Conservation (phyloP, 1,140 invertebrate genomes). For the Cydia fagiglandana region DNA sequence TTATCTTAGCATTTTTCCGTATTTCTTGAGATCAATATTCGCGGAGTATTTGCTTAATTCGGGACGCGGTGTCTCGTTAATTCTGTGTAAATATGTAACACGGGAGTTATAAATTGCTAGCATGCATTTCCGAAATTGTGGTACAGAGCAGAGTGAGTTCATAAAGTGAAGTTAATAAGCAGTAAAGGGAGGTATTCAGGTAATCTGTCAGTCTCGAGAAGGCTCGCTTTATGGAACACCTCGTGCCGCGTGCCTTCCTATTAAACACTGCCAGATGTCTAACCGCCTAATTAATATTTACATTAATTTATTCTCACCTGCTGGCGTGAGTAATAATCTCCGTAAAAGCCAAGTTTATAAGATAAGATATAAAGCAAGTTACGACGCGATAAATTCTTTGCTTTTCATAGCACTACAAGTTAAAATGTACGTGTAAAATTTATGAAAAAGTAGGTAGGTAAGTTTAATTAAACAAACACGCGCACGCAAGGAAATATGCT, state of each 20-base stretch:
- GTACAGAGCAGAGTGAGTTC: conserved; percentile 27
- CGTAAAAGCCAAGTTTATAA: conserved; percentile 19
- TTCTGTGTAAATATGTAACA: conserved; percentile 34
- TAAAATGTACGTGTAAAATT: conserved; percentile 13
- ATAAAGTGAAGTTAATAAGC: conserved; percentile 55
- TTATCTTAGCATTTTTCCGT: conserved; percentile 37
- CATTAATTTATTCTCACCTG: conserved; percentile 25
- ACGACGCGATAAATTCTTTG: conserved; percentile 10
- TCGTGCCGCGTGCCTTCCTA: conserved; percentile 28
- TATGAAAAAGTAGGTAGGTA: conserved; percentile 7
- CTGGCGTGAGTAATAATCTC: conserved; percentile 13
- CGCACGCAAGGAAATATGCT: background rate
- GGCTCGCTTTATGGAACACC: conserved; percentile 40
- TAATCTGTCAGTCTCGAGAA: conserved; percentile 57
- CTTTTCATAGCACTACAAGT: conserved; percentile 11
- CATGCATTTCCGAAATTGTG: conserved; percentile 35
- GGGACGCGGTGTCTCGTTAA: conserved; percentile 15
- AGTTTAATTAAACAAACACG: conserved; percentile 1
- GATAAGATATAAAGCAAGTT: conserved; percentile 16
- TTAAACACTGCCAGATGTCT: conserved; percentile 31
- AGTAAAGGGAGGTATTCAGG: conserved; percentile 50
- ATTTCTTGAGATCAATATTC: conserved; percentile 32
- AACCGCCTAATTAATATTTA: conserved; percentile 32
- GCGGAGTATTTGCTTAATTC: conserved; percentile 28
- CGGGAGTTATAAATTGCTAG: conserved; percentile 39